phyloP scores from a whole-genome alignment of 2,888 invertebrate genomes.

The Syritta pipiens region DNA sequence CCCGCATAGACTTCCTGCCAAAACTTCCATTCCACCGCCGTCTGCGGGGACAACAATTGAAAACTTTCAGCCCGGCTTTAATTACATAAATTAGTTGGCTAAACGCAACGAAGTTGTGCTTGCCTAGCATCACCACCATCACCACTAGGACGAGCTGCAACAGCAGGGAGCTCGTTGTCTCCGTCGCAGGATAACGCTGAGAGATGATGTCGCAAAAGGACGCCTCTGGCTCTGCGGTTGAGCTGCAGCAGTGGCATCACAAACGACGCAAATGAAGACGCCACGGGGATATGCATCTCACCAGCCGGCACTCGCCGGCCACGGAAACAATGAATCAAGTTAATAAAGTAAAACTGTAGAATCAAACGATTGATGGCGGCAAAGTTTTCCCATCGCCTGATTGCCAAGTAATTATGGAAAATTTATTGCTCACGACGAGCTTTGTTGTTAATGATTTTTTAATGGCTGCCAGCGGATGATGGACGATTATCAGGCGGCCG shows the following conservation, averaged over 20 bases:
- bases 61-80: constrained; percentile 56
- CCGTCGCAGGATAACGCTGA: no score
- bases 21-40: neutral
- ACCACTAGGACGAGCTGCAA: no score
- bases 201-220: no score
- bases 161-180: no score
- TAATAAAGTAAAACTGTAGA: constrained; percentile 43
- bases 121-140: no score
- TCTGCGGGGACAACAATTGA: constrained; percentile 57
- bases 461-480: constrained; percentile 23
- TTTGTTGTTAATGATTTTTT: constrained; percentile 44
- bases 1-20: constrained; percentile 9
- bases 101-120: constrained; percentile 48
- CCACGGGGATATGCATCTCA: constrained; percentile 20
- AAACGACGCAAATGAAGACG: no score
- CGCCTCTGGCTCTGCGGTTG: no score
- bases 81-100: constrained; percentile 62
- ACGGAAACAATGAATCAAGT: constrained; percentile 17
- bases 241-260: no score
- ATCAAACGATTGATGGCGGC: constrained; percentile 50
- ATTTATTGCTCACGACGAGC: constrained; percentile 41
- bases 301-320: constrained; percentile 6
- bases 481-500: neutral
- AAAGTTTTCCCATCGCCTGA: constrained; percentile 50
- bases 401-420: constrained; percentile 59